Conservation (phyloP, 2,797 vertebrate species). For the Chrosomus eos region DNA sequence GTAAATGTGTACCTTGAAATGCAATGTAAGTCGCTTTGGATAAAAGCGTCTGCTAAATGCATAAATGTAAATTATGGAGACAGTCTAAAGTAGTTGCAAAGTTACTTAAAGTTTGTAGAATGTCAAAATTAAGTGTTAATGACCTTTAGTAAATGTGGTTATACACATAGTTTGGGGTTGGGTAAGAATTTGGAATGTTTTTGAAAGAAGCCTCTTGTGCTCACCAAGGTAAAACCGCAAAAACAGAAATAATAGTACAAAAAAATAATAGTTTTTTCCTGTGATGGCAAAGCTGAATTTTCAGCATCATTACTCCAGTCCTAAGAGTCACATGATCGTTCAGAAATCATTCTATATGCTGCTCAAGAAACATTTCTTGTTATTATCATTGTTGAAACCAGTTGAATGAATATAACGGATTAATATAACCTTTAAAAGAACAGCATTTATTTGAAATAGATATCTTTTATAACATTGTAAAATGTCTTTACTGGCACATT, state of each 20-base stretch:
- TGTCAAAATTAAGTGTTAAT: neutral
- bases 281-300: neutral
- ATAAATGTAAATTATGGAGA: no score
- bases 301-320: neutral
- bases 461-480: neutral
- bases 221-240: neutral
- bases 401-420: neutral
- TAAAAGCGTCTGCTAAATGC: no score
- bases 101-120: neutral
- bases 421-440: neutral
- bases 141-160: neutral
- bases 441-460: neutral
- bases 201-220: neutral
- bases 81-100: neutral
- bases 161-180: neutral
- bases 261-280: neutral
- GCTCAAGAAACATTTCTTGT: neutral
- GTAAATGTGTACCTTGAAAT: no score
- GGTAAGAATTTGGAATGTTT: neutral
- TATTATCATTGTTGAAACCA: neutral
- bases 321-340: neutral
- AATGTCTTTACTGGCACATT: neutral
- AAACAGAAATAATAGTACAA: neutral
- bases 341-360: neutral
- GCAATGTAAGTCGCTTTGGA: no score